Base-by-base conservation (phyloP, 1,140 invertebrate species). In the Heliothis subflexa region DNA sequence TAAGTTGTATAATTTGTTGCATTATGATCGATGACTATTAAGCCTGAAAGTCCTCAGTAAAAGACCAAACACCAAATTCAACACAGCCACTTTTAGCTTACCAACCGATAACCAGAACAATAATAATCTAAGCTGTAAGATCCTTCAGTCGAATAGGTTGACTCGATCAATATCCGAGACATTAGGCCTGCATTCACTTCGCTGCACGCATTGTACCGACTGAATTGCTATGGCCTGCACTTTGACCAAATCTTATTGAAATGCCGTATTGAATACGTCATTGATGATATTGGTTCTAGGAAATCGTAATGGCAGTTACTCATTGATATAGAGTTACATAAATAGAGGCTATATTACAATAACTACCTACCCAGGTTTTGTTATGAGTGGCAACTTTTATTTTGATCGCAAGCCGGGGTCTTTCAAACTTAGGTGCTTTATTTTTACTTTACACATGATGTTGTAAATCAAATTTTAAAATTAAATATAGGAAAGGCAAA, bases 181-280 rank as follows among this genome's bases (percentile, higher is more conserved):
- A 70, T 70, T 70, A 50, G 33, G 45, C 45, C 47, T 52, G 28
- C 21, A 70, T 70, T 70, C 66, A 13, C 66, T 70, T 70, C 66
- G 50, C 21, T 70, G 66, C 66, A 70, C 66, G 47, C 66, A 70
- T 52, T 70, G 66, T 70, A n/a, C 47, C 21, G 50, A 70, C 47
- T 70, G 13, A 70, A 70, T 70, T 52, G 66, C 18, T 70, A 13
- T 3, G 25, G 47, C 21, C 21, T 70, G 66, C 66, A 70, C 66
- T 70, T 70, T 50, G 66, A 66, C n/a, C 62, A 49, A 14, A 70
- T 70, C 66, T 70, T 52, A 70, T 14, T 25, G 18, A 70, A 70
- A 50, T 70, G 45, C 21, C 13, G n/a, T 70, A 28, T 50, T 11
- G 47, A 14, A n/a, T 12, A 14, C 13, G 45, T 50, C 49, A 13